Evolutionary conservation across 2,888 invertebrate species (phyloP).

Genomic region (Cosmopolites sordidus): DNA sequence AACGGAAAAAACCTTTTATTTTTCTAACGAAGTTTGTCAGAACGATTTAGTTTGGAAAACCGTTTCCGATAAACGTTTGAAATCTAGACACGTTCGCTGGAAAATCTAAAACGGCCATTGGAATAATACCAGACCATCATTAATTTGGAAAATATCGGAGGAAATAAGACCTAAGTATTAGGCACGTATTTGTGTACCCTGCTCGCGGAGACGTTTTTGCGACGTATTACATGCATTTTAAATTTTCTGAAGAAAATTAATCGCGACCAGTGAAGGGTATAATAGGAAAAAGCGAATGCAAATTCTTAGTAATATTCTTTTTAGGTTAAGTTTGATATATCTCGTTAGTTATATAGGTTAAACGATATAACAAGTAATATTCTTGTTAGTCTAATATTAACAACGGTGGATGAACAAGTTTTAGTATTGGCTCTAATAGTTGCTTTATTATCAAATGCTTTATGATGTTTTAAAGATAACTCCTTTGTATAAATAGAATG

Average conservation of each 20-base stretch:
- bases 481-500: no score
- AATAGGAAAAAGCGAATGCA: neutral
- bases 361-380: no score
- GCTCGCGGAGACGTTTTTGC: neutral
- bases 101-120: conserved; percentile 22
- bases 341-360: no score
- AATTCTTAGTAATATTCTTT: no score
- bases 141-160: conserved; percentile 17
- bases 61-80: conserved; percentile 19
- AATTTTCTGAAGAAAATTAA: neutral
- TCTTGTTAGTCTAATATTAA: no score
- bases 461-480: no score
- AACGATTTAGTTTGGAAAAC: conserved; percentile 12
- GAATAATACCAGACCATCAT: conserved; percentile 20
- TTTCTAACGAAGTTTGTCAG: conserved; percentile 1
- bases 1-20: neutral
- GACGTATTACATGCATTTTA: neutral
- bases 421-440: no score
- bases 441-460: no score
- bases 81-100: conserved; percentile 19
- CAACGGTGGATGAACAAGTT: no score
- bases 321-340: no score
- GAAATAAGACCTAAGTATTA: conserved; percentile 9
- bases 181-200: conserved; percentile 8
- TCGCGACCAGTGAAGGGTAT: neutral